Percentiles rank a stretch among this genome's conserved stretches.
These are phyloP conservation scores for Laspeyria flexula DNA, from an alignment of 2,888 invertebrate genomes.

Conservation along the genomic window DNA sequence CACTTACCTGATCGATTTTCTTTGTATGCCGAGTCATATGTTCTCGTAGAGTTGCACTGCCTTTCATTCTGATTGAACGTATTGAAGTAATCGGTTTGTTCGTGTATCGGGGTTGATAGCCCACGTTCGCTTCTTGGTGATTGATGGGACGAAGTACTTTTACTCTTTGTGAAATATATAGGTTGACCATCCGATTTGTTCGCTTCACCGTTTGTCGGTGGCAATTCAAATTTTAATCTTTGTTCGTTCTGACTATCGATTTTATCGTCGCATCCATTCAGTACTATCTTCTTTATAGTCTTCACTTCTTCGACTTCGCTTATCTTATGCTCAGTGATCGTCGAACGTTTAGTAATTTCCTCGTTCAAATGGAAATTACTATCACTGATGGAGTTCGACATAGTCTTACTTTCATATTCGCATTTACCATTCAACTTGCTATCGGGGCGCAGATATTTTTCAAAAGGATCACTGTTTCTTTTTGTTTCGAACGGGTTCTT, in stretches of 20 bases:
- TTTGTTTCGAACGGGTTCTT: constrained; percentile 73
- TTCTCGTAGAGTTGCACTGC: constrained; percentile 38
- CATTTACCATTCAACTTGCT: constrained; percentile 59
- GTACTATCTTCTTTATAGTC: constrained; percentile 77
- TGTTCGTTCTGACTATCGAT: constrained; percentile 35
- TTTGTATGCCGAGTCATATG: constrained; percentile 44
- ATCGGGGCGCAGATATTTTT: constrained; percentile 67
- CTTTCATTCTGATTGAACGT: constrained; percentile 50
- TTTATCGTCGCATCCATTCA: constrained; percentile 67
- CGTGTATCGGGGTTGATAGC: constrained; percentile 47
- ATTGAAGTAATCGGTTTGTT: constrained; percentile 51
- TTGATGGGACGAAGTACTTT: constrained; percentile 38
- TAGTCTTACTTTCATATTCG: constrained; percentile 54
- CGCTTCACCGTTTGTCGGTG: constrained; percentile 12
- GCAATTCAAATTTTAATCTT: constrained; percentile 23
- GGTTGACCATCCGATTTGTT: constrained; percentile 25
- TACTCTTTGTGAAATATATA: constrained; percentile 27
- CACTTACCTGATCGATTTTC: constrained; percentile 49
- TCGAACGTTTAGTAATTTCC: constrained; percentile 70
- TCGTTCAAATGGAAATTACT: constrained; percentile 69
- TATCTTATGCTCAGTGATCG: constrained; percentile 75
- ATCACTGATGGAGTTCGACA: constrained; percentile 71
- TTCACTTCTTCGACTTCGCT: constrained; percentile 80
- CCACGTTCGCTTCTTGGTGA: constrained; percentile 46
- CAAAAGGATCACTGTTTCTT: constrained; percentile 71